Base-by-base conservation (phyloP, 2,113 vertebrate species). In the Rhabdornis inornatus region DNA sequence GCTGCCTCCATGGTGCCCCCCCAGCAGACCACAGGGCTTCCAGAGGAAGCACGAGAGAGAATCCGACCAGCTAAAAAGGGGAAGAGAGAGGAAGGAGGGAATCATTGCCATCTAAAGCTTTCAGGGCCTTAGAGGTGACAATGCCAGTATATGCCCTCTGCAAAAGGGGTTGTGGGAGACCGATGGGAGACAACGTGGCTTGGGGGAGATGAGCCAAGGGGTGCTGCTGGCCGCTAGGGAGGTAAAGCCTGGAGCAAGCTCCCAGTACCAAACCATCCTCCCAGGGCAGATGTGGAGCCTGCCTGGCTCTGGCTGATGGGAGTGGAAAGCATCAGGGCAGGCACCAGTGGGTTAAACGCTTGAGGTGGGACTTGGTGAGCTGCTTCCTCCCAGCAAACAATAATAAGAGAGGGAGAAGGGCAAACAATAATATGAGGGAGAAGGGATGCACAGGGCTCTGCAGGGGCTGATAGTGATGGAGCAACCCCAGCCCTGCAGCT, bases 321-420 rank as follows among this genome's bases (percentile, higher is more conserved):
- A 72, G 37, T 27, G 30, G 56, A 30, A 33, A 72, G 69, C 42
- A 39, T 39, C 55, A 35, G 52, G 10, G 18, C 22, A 56, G 93
- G 59, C 92, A 93, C 31, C 39, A 87, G 63, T 0, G 83, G 55
- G 96, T 96, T 97, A 97, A 97, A 52, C 85, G 15, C 39, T 6
- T 11, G 66, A 92, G 63, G 80, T 56, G 60, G 87, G 64, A 93
- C 80, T 69, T 61, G 74, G 37, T 60, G 55, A 94, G 92, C 69
- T 61, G 84, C 87, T 96, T 97, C 96, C 95, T 96, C 72, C 78
- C 1, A 0, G 31, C 75, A 74, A 90, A 95, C 94, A 95, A 89
- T 83, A 91, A 95, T 10, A 68, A 3, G 5, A 5, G 66, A 74
- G 47, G 61, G 37, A 94, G 79, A 79, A 85, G 91, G 78, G 89